These are phyloP conservation scores for Phanerotoma sp. DNA, from an alignment of 2,888 invertebrate genomes.

Conservation along the genomic window DNA sequence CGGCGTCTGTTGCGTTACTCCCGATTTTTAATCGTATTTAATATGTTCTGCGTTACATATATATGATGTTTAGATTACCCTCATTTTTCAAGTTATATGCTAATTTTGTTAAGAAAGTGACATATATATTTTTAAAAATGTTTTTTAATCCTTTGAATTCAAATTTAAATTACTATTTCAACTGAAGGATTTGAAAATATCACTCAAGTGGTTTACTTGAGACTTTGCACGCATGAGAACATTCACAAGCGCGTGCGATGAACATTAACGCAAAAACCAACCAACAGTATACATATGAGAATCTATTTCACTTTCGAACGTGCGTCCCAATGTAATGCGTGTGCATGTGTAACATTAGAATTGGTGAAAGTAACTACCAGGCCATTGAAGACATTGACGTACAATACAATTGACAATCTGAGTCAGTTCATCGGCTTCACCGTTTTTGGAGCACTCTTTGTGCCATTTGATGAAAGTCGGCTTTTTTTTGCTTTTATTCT, in stretches of 20 bases:
- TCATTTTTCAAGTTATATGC: too few species aligned
- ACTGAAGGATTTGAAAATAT: too few species aligned
- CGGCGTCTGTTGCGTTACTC: too few species aligned
- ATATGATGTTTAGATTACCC: too few species aligned
- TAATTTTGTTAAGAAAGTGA: too few species aligned
- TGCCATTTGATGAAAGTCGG: background rate
- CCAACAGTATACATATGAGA: conserved; percentile 25
- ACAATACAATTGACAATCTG: conserved; percentile 11
- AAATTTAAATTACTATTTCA: too few species aligned
- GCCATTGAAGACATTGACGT: conserved; percentile 3
- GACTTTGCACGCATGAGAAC: conserved; percentile 17
- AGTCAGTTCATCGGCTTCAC: background rate
- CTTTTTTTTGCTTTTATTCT: too few species aligned
- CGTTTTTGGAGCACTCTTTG: background rate
- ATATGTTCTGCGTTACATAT: too few species aligned
- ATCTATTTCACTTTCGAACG: conserved; percentile 51
- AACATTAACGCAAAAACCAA: background rate
- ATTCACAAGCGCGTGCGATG: conserved; percentile 16
- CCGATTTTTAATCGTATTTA: too few species aligned
- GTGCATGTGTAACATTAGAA: conserved; percentile 46
- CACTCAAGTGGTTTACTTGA: background rate
- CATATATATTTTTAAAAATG: too few species aligned
- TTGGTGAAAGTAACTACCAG: conserved; percentile 37
- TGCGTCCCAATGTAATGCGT: conserved; percentile 34
- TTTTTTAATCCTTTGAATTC: too few species aligned